These are phyloP conservation scores for Epinephelus moara DNA, from an alignment of 2,113 vertebrate species.

Conservation along the genomic window DNA sequence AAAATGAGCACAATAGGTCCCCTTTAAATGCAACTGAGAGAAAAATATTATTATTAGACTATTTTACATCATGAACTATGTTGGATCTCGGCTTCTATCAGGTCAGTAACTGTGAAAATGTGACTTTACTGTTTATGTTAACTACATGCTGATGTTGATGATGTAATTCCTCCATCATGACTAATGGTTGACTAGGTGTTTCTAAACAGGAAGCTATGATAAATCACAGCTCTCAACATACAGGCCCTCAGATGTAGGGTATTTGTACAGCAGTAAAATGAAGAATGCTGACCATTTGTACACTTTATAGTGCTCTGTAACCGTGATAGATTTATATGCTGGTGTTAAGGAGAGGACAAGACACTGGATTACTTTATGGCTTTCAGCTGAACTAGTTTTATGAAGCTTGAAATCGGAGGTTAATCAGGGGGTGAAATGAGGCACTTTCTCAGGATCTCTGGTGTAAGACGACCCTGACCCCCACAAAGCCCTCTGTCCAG, in stretches of 20 bases:
- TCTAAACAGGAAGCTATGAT: conserved; percentile 5
- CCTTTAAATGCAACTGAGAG: background rate
- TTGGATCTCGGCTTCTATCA: background rate
- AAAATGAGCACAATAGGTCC: no score
- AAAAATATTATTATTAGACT: background rate
- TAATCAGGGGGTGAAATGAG: conserved; percentile 63
- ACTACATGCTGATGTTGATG: background rate
- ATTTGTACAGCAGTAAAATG: conserved; percentile 28
- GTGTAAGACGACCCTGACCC: conserved; percentile 51
- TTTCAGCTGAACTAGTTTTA: conserved; percentile 67
- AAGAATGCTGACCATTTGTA: conserved; percentile 44
- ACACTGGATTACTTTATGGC: conserved; percentile 55
- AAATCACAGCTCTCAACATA: conserved; percentile 21
- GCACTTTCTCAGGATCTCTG: conserved; percentile 63
- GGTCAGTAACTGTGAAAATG: conserved; percentile 13
- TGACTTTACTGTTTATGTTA: conserved; percentile 33
- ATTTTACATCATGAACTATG: background rate
- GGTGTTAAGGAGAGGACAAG: conserved; percentile 49
- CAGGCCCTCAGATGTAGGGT: conserved; percentile 12
- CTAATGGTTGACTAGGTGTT: background rate
- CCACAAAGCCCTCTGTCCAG: conserved; percentile 44
- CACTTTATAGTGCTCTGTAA: conserved; percentile 9
- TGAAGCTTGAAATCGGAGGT: conserved; percentile 73
- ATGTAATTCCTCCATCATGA: conserved; percentile 19
- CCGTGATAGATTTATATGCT: conserved; percentile 48